Evolutionary conservation across 1,140 invertebrate genomes (phyloP).

Genomic region (Panagrolaimus sp.): DNA sequence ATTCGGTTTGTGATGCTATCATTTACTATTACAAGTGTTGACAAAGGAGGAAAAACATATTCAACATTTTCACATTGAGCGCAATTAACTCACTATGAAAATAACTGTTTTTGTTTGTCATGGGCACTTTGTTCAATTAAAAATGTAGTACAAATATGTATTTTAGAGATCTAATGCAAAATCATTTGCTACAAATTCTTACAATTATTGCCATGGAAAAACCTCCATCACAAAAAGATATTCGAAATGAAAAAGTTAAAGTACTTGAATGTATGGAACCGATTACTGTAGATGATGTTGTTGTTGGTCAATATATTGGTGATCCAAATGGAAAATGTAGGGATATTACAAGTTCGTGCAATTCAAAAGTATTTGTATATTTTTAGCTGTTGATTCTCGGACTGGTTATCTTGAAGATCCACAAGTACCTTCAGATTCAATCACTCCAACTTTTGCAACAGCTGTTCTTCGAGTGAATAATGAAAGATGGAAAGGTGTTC

Average conservation of each 20-base stretch:
- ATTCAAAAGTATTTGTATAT: constrained; percentile 12
- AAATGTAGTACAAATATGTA: not conserved
- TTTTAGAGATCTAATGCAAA: constrained; percentile 71
- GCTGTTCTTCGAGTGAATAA: constrained; percentile 85
- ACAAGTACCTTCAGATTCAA: constrained; percentile 80
- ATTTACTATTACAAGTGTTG: too few relatives aligned
- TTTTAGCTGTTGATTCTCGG: constrained; percentile 68
- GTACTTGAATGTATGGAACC: constrained; percentile 80
- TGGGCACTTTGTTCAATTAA: not conserved
- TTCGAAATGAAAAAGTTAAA: constrained; percentile 92
- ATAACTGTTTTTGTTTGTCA: too few relatives aligned
- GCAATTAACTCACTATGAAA: too few relatives aligned
- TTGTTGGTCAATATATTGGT: constrained; percentile 94
- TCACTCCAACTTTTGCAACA: constrained; percentile 87
- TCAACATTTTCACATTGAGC: too few relatives aligned
- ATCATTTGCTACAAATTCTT: constrained; percentile 92
- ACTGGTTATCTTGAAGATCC: constrained; percentile 87
- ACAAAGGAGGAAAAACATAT: too few relatives aligned
- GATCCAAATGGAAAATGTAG: constrained; percentile 69
- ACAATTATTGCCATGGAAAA: constrained; percentile 98
- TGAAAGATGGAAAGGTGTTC: constrained; percentile 96
- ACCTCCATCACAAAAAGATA: constrained; percentile 90
- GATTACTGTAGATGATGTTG: constrained; percentile 73
- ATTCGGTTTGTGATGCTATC: constrained; percentile 67
- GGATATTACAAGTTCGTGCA: not conserved